Base-by-base conservation (phyloP, 2,888 invertebrate genomes). In the Troilus luridus region DNA sequence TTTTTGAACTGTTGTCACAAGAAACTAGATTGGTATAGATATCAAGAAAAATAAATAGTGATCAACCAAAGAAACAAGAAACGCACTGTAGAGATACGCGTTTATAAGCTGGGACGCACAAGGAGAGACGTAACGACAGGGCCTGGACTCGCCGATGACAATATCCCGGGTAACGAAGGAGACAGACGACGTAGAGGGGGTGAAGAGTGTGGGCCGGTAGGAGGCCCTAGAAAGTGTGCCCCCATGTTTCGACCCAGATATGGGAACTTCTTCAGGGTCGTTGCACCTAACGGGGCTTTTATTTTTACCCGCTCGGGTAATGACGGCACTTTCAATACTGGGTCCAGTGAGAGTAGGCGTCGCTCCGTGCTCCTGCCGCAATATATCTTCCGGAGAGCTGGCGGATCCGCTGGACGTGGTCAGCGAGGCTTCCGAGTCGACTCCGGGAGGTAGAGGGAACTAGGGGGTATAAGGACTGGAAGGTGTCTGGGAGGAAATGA, bases 251-350 rank as follows among this genome's bases (percentile, higher is more conserved):
- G 89, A 72, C 89, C 89, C 64, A 89, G 89, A 89, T 89, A 89
- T 89, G 89, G 89, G 64, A 54, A 89, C 89, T 89, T 89, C 72
- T 77, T 58, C 89, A 89, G 89, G 89, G 89, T 89, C 89, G 64
- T 72, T 89, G 89, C 89, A 89, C 89, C 89, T 89, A 89, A 89
- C 89, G 89, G 89, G 67, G 89, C 64, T 89, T 89, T 89, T 89
- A 89, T 89, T 89, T 89, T 89, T 89, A 72, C 67, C 89, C 67
- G 56, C 19, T 72, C 89, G 59, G 64, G 89, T 89, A 89, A 89
- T 89, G 56, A 56, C 85, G 56, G 85, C 85, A 85, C 85, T 85
- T 89, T 72, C 72, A 67, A 67, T 72, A 41, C 72, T 89, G 72
- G 58, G 56, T 77, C 72, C 89, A 27, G 72, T 77, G 56, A 77